A percentile compares a stretch with the other conserved stretches of the same genome.
phyloP scores from a whole-genome alignment of 1,140 invertebrate species.

The Drosophila pruinosa region DNA sequence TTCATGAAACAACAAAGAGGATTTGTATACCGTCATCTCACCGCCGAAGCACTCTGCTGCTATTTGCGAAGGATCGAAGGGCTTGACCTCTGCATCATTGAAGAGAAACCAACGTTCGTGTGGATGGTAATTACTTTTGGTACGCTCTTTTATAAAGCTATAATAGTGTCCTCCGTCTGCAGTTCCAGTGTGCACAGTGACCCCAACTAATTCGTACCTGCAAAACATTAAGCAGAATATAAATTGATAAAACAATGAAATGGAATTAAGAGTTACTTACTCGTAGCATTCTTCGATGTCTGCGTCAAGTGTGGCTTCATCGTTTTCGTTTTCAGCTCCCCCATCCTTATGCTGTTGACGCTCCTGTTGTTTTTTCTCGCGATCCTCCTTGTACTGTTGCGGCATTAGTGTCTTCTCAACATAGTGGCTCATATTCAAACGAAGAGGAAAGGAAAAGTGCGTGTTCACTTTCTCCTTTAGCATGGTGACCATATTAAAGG shows the following conservation, averaged over 20 bases:
- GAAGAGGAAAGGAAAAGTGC: slow-evolving; percentile 97
- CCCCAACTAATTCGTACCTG: slow-evolving; percentile 96
- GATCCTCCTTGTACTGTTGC: slow-evolving; percentile 89
- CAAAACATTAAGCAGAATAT: slow-evolving; percentile 59
- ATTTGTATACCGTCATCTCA: slow-evolving; percentile 92
- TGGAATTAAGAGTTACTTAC: slow-evolving; percentile 22
- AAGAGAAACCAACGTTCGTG: slow-evolving; percentile 96
- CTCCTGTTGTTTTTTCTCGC: slow-evolving; percentile 52
- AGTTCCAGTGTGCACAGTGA: slow-evolving; percentile 97
- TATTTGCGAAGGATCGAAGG: slow-evolving; percentile 96
- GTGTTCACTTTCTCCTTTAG: slow-evolving; percentile 98
- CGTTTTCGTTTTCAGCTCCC: slow-evolving; percentile 60
- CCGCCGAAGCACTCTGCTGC: slow-evolving; percentile 98
- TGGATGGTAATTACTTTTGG: slow-evolving; percentile 82
- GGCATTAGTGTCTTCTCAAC: slow-evolving; percentile 97
- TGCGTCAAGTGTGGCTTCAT: slow-evolving; percentile 62
- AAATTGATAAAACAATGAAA: background rate
- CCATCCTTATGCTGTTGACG: slow-evolving; percentile 30
- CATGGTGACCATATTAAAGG: slow-evolving; percentile 99
- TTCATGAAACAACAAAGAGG: background rate
- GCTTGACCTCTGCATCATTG: slow-evolving; percentile 98
- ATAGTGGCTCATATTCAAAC: slow-evolving; percentile 96
- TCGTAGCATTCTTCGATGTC: slow-evolving; percentile 77
- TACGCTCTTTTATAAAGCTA: slow-evolving; percentile 95
- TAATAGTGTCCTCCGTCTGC: slow-evolving; percentile 99